Evolutionary conservation across 2,797 vertebrate genomes (phyloP).

Genomic region (Esox masquinongy): DNA sequence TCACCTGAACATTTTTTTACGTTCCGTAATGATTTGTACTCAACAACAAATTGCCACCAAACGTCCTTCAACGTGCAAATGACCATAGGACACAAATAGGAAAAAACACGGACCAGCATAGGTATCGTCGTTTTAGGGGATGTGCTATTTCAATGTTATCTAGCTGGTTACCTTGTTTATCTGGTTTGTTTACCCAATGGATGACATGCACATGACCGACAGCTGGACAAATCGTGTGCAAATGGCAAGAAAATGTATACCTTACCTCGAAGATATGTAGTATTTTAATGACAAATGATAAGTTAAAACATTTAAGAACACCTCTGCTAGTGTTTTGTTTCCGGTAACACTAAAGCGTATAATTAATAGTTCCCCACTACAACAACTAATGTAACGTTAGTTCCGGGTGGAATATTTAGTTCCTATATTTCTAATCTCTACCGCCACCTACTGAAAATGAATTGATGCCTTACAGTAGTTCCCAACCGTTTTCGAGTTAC

Average conservation of each 20-base stretch:
- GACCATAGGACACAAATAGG: too few species aligned
- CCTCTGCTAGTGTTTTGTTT: neutral
- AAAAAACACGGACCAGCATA: too few species aligned
- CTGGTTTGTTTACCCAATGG: neutral
- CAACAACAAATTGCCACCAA: too few species aligned
- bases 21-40: too few species aligned
- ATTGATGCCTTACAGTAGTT: too few species aligned
- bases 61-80: too few species aligned
- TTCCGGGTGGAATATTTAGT: constrained; percentile 43
- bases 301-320: neutral
- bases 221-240: neutral
- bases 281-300: neutral
- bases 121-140: neutral
- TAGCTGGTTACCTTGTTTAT: neutral
- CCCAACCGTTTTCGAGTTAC: too few species aligned
- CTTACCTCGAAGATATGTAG: neutral
- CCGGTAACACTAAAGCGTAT: constrained; percentile 7
- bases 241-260: neutral
- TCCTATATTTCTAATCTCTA: neutral
- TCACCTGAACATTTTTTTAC: too few species aligned
- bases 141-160: neutral
- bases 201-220: neutral
- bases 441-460: neutral
- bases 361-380: constrained; percentile 26
- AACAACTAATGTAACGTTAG: constrained; percentile 18